Base-by-base conservation (phyloP, 2,888 invertebrate genomes). In the Drosophila seclusa region DNA sequence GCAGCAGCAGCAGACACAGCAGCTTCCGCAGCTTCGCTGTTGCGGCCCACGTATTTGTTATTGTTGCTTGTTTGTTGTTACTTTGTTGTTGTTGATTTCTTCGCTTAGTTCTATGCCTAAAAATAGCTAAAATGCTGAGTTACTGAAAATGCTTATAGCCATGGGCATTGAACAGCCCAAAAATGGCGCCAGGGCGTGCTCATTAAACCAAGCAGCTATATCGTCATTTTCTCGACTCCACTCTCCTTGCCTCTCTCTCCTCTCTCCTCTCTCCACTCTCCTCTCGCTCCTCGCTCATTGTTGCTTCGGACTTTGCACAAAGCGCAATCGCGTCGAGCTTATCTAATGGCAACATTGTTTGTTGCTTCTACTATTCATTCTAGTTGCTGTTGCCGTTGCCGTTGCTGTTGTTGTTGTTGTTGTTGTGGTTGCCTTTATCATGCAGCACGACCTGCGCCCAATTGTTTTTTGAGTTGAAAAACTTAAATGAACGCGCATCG, bases 131-230 rank as follows among this genome's bases (percentile, higher is more conserved):
- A 78, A 67, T 65, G 68, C 61, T 73, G 68, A 59, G 61, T 60
- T 60, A 55, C 62, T 69, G 58, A 68, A 83, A 87, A 70, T 71
- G 58, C 68, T 65, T 63, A 50, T 42, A 53, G 78, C 61, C 59
- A 70, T 66, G 57, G 13, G 57, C 52, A 64, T 69, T 73, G 52
- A 63, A 70, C 59, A 62, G 70, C 45, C 54, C 85, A 90, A 85
- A 85, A 85, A 90, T 90, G 90, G 90, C 90, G 85, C 90, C 90
- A 85, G 90, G 85, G 86, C 90, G 85, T 85, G 88, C 85, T 89
- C 86, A 85, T 85, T 85, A 87, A 79, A 68, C 40, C 45, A 45
- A 55, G 68, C 82, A 66, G 74, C 59, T 53, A 50, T 36, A 38
- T 6, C 42, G 42, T 42, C 42, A 53, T 53, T 52, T 31, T 52